Evolutionary conservation across 2,888 invertebrate genomes (phyloP), one percentile per base, ranked within the genome.

Genomic region (Myopa tessellatipennis): DNA sequence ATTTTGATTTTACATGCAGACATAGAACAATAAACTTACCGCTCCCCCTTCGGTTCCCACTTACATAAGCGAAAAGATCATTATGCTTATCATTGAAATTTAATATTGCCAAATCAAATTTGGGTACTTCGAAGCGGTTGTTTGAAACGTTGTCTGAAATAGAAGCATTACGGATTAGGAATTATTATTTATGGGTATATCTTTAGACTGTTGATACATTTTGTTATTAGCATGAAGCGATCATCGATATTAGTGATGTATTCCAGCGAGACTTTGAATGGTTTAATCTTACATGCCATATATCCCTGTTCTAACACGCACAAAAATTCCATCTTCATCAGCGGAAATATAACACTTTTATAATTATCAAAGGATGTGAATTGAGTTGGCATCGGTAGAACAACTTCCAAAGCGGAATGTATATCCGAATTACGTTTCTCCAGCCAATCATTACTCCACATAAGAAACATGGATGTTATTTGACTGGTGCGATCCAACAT

Each of bases 371-470:
- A 92, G 69, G 89, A 91, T 4, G 83, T 84, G 85, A 93, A 94
- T 34, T 88, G 87, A 83, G 90, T 90, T 18, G 92, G 90, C 82
- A 93, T 90, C 5, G 91, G 90, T 82, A 90, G 85, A 3, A 93
- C 88, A 5, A 90, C 85, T 65, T 90, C 89, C 69, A 87, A 86
- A 40, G 90, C 90, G 0, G 90, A 90, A 68, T 91, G 86, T 40
- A 92, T 91, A 1, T 84, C 81, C 4, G 90, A 89, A 76, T 89
- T 89, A 14, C 92, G 92, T 81, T 92, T 91, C 77, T 91, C 87
- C 4, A 94, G 85, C 94, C 94, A 94, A 40, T 90, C 89, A 10
- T 93, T 92, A 83, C 92, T 92, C 94, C 94, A 94, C 3, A 76
- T 83, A 6, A 94, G 89, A 80, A 94, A 91, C 80, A 91, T 90